phyloP scores from a whole-genome alignment of 1,140 invertebrate species.

The Drosophila bifasciata region DNA sequence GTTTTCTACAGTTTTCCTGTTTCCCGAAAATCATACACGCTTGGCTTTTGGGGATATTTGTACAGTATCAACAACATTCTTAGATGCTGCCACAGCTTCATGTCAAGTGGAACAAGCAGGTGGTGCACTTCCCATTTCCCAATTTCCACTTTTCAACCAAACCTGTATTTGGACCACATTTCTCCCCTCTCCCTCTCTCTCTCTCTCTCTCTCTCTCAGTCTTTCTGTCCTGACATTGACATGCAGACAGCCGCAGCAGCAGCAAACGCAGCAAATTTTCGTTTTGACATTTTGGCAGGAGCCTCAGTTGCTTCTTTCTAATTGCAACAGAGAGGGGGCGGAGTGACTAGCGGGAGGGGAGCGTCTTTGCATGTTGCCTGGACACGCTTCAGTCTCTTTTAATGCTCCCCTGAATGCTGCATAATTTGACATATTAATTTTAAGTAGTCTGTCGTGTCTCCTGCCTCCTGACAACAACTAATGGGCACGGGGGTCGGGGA shows the following conservation, averaged over 20 bases:
- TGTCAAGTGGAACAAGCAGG: slow-evolving; percentile 39
- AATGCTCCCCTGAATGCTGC: slow-evolving; percentile 31
- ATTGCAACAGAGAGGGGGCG: slow-evolving; percentile 44
- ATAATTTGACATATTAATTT: slow-evolving; percentile 82
- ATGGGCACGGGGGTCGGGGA: slow-evolving; percentile 33
- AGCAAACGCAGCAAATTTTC: slow-evolving; percentile 69
- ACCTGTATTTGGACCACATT: slow-evolving; percentile 34
- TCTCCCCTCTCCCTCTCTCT: slow-evolving; percentile 10
- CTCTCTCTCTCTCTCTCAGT: slow-evolving; percentile 1
- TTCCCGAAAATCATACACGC: no score
- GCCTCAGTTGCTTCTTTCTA: slow-evolving; percentile 58
- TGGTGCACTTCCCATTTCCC: slow-evolving; percentile 29
- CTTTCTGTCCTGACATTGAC: slow-evolving; percentile 37
- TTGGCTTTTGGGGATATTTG: no score
- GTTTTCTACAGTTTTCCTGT: no score
- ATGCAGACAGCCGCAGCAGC: slow-evolving; percentile 44
- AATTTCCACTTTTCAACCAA: slow-evolving; percentile 37
- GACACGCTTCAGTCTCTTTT: slow-evolving; percentile 57
- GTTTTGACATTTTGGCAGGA: slow-evolving; percentile 78
- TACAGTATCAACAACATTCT: slow-evolving; percentile 7
- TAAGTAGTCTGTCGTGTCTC: slow-evolving; percentile 50
- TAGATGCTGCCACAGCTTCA: slow-evolving; percentile 26
- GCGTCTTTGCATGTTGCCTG: slow-evolving; percentile 45
- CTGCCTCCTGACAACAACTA: slow-evolving; percentile 59
- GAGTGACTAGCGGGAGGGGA: no score